phyloP scores from a whole-genome alignment of 2,888 invertebrate species.

The Zaprionus bogoriensis region DNA sequence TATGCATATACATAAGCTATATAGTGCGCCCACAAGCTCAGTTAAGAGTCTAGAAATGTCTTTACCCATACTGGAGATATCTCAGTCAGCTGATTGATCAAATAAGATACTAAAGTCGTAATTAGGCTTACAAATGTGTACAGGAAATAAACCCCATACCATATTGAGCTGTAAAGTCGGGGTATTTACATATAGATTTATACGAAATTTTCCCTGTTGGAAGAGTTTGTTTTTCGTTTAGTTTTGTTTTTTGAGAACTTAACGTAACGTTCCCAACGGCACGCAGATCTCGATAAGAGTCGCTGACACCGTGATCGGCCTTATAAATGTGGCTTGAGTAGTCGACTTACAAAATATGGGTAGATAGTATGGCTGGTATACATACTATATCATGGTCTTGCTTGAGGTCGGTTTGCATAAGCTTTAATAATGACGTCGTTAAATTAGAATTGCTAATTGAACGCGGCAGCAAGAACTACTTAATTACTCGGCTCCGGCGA shows the following conservation, averaged over 20 bases:
- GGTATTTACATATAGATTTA: background rate
- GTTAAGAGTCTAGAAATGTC: background rate
- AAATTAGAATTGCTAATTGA: conserved; percentile 54
- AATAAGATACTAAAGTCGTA: background rate
- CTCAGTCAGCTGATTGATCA: no score
- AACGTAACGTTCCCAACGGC: conserved; percentile 17
- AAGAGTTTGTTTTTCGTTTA: conserved; percentile 1
- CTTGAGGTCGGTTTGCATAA: conserved; percentile 32
- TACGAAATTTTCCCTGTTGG: background rate
- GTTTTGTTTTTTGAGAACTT: conserved; percentile 6
- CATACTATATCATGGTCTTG: conserved; percentile 7
- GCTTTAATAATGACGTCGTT: conserved; percentile 34
- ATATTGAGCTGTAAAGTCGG: background rate
- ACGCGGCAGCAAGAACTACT: conserved; percentile 12
- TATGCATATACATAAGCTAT: background rate
- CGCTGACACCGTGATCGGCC: conserved; percentile 36
- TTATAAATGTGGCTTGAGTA: conserved; percentile 31
- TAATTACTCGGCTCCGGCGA: conserved; percentile 4
- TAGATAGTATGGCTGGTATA: background rate
- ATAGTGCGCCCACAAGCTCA: background rate
- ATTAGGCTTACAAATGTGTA: background rate
- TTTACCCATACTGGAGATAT: no score
- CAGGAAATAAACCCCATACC: background rate
- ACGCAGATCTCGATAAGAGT: conserved; percentile 51
- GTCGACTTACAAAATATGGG: conserved; percentile 23